Percentiles rank a stretch among this genome's conserved stretches.
These are phyloP conservation scores for Bubo scandiacus DNA, from an alignment of 2,113 vertebrate genomes.

Conservation along the genomic window DNA sequence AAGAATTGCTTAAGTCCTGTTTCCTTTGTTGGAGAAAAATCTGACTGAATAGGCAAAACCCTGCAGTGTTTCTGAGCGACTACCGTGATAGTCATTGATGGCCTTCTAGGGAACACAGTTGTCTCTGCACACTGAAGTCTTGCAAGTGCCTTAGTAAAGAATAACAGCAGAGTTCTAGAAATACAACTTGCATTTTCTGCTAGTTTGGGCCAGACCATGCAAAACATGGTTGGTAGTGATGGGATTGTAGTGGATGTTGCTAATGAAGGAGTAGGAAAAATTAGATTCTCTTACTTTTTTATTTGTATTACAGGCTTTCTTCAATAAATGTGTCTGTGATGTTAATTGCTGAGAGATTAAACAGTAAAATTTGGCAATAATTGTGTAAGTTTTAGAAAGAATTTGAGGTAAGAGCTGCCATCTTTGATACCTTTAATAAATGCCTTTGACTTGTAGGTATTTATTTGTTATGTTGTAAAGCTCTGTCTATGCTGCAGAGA, in stretches of 20 bases:
- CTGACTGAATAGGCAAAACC: not conserved
- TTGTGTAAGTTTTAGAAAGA: slow-evolving; percentile 3
- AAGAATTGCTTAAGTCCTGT: not conserved
- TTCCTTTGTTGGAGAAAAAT: not conserved
- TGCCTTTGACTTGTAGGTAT: not conserved
- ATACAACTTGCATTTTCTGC: not conserved
- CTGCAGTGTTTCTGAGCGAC: not conserved
- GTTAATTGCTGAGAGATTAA: not conserved
- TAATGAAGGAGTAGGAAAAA: not conserved
- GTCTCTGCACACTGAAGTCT: not conserved
- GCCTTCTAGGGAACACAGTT: not conserved
- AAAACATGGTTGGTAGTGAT: not conserved
- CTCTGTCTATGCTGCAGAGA: not conserved
- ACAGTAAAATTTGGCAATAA: not conserved
- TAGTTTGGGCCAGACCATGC: not conserved
- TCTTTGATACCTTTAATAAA: not conserved
- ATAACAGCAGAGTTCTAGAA: not conserved
- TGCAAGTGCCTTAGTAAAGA: not conserved
- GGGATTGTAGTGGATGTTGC: not conserved
- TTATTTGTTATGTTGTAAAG: not conserved
- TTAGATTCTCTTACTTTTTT: not conserved
- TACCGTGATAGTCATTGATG: not conserved
- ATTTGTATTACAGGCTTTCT: not conserved
- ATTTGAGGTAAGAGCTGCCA: not conserved
- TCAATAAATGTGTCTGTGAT: not conserved